phyloP scores from a whole-genome alignment of 1,140 invertebrate species.

The Pogonus chalceus region DNA sequence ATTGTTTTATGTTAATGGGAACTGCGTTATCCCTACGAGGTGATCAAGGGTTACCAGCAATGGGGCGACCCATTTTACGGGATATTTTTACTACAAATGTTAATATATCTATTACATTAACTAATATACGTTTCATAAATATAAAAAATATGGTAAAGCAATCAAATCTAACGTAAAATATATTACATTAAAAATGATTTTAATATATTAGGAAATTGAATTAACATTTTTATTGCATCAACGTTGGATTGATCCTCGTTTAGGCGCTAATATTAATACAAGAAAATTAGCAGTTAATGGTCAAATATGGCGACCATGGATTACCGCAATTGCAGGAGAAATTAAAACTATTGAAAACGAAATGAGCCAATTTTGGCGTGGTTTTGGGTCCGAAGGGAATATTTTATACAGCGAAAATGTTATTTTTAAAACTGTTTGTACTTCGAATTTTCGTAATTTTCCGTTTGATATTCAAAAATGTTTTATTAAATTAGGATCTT shows the following conservation, averaged over 20 bases:
- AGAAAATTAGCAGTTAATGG: constrained; percentile 19
- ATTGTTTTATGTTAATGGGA: constrained; percentile 22
- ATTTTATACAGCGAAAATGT: constrained; percentile 21
- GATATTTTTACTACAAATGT: constrained; percentile 17
- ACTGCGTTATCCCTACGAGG: constrained; percentile 15
- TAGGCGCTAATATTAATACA: constrained; percentile 17
- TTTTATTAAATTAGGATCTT: constrained; percentile 21
- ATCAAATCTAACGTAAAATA: constrained; percentile 3
- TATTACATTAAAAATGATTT: not conserved
- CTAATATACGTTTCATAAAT: constrained; percentile 13
- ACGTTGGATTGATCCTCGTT: constrained; percentile 19
- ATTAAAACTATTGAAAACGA: constrained; percentile 8
- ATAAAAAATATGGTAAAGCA: constrained; percentile 15
- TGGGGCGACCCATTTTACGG: constrained; percentile 13
- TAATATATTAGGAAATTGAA: constrained; percentile 12
- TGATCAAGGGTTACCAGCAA: constrained; percentile 12
- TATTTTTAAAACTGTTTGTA: constrained; percentile 12
- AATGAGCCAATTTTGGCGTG: constrained; percentile 21
- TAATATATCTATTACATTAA: constrained; percentile 15
- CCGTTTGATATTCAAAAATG: constrained; percentile 22
- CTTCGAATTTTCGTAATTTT: constrained; percentile 16
- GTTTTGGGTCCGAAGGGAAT: constrained; percentile 16
- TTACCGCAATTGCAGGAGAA: constrained; percentile 16
- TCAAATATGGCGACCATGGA: constrained; percentile 22
- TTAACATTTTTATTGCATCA: constrained; percentile 15